phyloP scores from a whole-genome alignment of 2,113 vertebrate species.

The Tricholaema leucomelas region DNA sequence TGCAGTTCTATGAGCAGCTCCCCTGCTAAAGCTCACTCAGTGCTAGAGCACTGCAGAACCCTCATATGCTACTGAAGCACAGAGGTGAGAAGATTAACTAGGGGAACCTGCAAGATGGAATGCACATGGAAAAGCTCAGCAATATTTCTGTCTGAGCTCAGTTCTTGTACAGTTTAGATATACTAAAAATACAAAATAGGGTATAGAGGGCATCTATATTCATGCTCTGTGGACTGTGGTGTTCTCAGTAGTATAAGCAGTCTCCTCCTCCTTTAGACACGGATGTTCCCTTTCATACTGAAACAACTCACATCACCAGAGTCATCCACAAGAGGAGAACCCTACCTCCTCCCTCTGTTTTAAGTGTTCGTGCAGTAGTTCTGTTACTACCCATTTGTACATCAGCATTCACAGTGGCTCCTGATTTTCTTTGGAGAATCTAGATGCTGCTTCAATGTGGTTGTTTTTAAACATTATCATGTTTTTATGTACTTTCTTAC shows the following conservation, averaged over 20 bases:
- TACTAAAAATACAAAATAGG: neutral
- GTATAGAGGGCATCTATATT: neutral
- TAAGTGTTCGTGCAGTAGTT: neutral
- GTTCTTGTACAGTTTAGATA: accelerated
- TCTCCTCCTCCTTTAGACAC: neutral
- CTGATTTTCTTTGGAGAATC: neutral
- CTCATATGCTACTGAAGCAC: neutral
- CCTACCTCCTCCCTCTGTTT: neutral
- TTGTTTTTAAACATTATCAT: neutral
- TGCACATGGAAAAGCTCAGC: accelerated
- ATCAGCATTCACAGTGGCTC: neutral
- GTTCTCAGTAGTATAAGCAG: neutral
- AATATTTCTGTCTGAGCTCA: neutral
- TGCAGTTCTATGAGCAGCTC: neutral
- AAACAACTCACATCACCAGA: neutral
- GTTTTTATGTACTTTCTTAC: neutral
- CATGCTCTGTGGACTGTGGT: neutral
- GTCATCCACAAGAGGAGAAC: neutral
- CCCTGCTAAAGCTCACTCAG: neutral
- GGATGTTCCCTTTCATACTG: neutral
- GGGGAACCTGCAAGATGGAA: neutral
- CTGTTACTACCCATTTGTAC: neutral
- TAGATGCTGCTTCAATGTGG: neutral
- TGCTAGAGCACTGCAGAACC: neutral
- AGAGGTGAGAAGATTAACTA: neutral